Percentiles rank a stretch among this genome's conserved stretches.
Conservation (phyloP, 2,113 vertebrate species). For the Cyprinodon tularosa region DNA sequence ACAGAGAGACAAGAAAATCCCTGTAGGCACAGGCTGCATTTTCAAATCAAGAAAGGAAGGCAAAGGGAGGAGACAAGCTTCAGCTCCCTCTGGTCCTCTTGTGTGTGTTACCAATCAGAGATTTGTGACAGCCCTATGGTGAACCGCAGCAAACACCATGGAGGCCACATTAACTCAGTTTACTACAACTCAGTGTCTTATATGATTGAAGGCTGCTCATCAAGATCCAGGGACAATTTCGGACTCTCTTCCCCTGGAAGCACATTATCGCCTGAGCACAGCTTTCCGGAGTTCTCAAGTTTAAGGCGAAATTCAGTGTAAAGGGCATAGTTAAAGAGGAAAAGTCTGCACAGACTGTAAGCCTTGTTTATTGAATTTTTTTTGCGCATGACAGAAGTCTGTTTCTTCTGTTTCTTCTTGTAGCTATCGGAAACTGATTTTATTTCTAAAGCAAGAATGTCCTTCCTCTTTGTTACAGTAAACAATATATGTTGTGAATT, state of each 20-base stretch:
- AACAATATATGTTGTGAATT: conserved; percentile 34
- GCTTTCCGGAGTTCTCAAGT: conserved; percentile 72
- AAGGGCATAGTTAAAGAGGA: conserved; percentile 17
- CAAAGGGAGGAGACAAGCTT: conserved; percentile 62
- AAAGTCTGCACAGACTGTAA: conserved; percentile 37
- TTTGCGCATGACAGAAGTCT: conserved; percentile 41
- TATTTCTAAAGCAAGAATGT: conserved; percentile 22
- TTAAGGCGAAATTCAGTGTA: conserved; percentile 88
- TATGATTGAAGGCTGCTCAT: conserved; percentile 81
- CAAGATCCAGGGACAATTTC: conserved; percentile 83
- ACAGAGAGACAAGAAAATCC: conserved; percentile 54
- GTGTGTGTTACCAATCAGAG: conserved; percentile 84
- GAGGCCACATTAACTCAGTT: conserved; percentile 84
- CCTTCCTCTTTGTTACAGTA: not conserved
- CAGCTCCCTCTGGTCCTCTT: conserved; percentile 84
- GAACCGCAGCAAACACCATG: conserved; percentile 74
- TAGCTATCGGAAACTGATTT: conserved; percentile 8
- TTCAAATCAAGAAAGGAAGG: conserved; percentile 49
- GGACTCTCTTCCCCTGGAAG: conserved; percentile 87
- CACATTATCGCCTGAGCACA: conserved; percentile 76
- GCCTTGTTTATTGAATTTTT: not conserved
- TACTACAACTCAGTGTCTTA: conserved; percentile 87
- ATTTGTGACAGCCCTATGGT: conserved; percentile 77
- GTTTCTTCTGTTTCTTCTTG: conserved; percentile 2
- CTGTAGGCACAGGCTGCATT: conserved; percentile 53